Evolutionary conservation across 2,888 invertebrate species (phyloP).

Genomic region (Torymus aiolomorphi): DNA sequence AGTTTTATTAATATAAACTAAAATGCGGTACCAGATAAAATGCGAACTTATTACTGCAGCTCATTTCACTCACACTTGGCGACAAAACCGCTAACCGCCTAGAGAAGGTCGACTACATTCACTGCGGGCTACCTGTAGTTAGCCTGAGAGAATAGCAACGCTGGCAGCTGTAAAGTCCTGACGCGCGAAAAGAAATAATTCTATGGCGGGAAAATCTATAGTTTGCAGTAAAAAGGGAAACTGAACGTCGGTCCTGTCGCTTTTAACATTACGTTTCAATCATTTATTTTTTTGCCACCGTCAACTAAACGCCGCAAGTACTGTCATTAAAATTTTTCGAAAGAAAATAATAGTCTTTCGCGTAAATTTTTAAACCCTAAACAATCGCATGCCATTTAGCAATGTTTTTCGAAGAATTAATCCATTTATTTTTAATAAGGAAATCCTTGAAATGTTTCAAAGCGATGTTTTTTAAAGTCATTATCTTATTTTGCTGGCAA

Average conservation of each 20-base stretch:
- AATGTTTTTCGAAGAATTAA: no score
- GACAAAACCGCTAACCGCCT: slow-evolving; percentile 24
- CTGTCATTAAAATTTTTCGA: no score
- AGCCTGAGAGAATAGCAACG: slow-evolving; percentile 8
- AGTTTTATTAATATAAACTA: slow-evolving; percentile 1
- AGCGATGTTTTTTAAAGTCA: background rate
- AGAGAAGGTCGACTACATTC: slow-evolving; percentile 73
- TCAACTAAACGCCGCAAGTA: no score
- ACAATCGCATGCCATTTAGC: no score
- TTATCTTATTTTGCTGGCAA: no score
- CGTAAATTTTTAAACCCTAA: no score
- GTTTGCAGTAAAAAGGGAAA: background rate
- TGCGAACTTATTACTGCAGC: slow-evolving; percentile 19
- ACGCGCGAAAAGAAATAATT: slow-evolving; percentile 20
- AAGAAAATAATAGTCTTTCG: no score
- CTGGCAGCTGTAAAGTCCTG: slow-evolving; percentile 19
- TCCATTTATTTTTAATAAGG: no score
- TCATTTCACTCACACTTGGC: slow-evolving; percentile 14
- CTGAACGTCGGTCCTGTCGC: background rate
- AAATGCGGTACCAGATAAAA: background rate
- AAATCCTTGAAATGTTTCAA: no score
- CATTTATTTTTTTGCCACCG: no score
- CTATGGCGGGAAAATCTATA: slow-evolving; percentile 25
- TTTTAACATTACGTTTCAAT: background rate
- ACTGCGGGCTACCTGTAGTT: slow-evolving; percentile 53